These are phyloP conservation scores for Ancistrus triradiatus DNA, from an alignment of 2,113 vertebrate genomes.

Conservation along the genomic window DNA sequence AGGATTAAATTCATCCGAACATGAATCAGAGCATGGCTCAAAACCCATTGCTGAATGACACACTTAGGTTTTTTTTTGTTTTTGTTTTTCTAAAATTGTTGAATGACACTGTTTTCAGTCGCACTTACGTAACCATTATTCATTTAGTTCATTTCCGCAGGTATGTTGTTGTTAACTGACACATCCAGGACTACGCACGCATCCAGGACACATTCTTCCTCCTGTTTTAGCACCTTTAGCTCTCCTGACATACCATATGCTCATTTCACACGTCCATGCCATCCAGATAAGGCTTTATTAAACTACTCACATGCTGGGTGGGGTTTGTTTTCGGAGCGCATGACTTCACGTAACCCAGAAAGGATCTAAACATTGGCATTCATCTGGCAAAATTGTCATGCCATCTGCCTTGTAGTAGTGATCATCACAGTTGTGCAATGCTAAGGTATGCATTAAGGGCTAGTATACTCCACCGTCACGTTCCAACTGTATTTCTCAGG, in stretches of 20 bases:
- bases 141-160: no score
- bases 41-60: no score
- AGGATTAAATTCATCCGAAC: no score
- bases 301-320: not conserved
- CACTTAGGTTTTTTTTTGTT: no score
- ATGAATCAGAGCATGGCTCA: no score
- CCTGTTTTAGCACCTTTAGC: constrained; percentile 3
- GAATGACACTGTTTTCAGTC: no score
- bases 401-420: constrained; percentile 23
- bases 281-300: no score
- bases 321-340: constrained; percentile 3
- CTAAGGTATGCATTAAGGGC: constrained; percentile 10
- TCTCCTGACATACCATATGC: not conserved
- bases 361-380: constrained; percentile 16
- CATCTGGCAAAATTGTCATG: constrained; percentile 1
- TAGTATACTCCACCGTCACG: no score
- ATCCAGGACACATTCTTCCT: no score
- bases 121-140: no score
- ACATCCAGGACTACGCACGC: not conserved
- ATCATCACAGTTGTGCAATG: constrained; percentile 8
- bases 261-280: constrained; percentile 7
- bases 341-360: constrained; percentile 5
- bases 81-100: no score
- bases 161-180: not conserved
- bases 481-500: no score